These are phyloP conservation scores for Pseudotriccus pelzelni DNA, from an alignment of 2,797 vertebrate species.

Conservation along the genomic window DNA sequence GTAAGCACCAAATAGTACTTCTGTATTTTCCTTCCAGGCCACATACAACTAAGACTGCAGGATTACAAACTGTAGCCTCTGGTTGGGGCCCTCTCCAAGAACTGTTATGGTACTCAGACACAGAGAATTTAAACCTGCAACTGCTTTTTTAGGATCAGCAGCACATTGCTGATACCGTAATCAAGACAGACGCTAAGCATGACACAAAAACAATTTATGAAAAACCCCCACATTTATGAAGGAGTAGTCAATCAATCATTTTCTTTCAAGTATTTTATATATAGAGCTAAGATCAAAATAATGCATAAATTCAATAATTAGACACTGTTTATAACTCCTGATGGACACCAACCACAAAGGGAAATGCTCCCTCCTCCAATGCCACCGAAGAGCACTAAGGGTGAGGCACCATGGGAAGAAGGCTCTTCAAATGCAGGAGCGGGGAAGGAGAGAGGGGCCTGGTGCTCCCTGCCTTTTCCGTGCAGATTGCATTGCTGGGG, in stretches of 20 bases:
- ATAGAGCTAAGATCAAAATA: background rate
- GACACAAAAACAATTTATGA: background rate
- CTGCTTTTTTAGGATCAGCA: background rate
- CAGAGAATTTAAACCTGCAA: background rate
- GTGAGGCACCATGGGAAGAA: background rate
- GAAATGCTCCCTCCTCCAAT: background rate
- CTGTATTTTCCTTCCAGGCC: background rate
- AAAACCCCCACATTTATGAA: background rate
- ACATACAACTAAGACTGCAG: background rate
- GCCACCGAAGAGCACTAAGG: background rate
- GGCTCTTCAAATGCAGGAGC: background rate
- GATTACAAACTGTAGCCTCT: background rate
- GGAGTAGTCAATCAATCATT: background rate
- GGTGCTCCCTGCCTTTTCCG: background rate
- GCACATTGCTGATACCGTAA: background rate
- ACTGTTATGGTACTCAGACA: background rate
- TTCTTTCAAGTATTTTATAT: background rate
- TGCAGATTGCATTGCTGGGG: fast-evolving
- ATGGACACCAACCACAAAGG: background rate
- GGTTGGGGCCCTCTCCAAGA: background rate
- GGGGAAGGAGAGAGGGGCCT: background rate
- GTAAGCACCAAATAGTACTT: background rate
- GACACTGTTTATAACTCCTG: background rate
- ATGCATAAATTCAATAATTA: background rate
- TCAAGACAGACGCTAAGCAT: background rate